Base-by-base conservation (phyloP, 2,113 vertebrate species). In the Hypocryptadius cinnamomeus region DNA sequence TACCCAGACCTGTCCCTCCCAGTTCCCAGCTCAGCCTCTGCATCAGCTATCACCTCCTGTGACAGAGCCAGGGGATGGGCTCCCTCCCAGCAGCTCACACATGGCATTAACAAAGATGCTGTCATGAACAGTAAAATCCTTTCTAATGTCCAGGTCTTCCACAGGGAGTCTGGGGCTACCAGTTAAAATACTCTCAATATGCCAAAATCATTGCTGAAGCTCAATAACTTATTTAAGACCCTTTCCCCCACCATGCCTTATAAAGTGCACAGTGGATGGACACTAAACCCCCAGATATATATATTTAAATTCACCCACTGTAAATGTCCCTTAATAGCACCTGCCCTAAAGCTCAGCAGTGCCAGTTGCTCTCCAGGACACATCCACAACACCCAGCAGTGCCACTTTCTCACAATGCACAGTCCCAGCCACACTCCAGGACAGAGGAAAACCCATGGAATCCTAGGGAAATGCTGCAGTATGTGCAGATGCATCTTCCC, bases 361-460 rank as follows among this genome's bases (percentile, higher is more conserved):
- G 31, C 45, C 24, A 57, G 73, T 3, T 84, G 78, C 61, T 89
- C 53, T 5, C 10, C 19, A 12, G 50, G 68, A 85, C 10, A 4
- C 4, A 51, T 8, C 60, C 68, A 8, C 20, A n/a, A 2, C 24
- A 5, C 3, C 20, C 61, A 10, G 48, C 5, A 0, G 15, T 25
- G 48, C 42, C 70, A 37, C 21, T 47, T 35, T 22, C 33, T 31
- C 48, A 1, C 0, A 6, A 5, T 1, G 31, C 81, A 13, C 63
- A 60, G 44, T 45, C 66, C 45, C 85, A 35, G 37, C 6, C 7
- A 3, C 2, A 3, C 12, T 16, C 76, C 7, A 1, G 61, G 19
- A 4, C 0, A 2, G 16, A 66, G 74, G 35, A 65, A 66, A 64
- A 45, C 24, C n/a, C 24, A 48, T 0, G 0, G 60, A 63, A 87